Evolutionary conservation across 2,113 vertebrate species (phyloP), one percentile per base, ranked within the genome.

Genomic region (Sylvilagus bachmani): DNA sequence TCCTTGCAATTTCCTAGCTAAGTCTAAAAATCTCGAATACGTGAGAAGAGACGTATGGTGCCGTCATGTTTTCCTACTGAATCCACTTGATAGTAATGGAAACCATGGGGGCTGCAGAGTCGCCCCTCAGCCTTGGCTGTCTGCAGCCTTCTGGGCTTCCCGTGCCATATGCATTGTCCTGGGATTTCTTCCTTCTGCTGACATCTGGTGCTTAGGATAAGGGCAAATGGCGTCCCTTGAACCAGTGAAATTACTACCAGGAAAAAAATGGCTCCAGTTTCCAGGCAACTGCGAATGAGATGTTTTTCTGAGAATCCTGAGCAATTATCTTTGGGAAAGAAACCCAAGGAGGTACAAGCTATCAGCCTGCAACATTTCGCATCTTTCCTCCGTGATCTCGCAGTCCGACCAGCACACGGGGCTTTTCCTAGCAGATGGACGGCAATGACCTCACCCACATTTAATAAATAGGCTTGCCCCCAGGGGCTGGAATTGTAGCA

Each of bases 381-480:
- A 0, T 69, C 62, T 87, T 84, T 93, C 75, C 93, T 44, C 66
- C 21, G 44, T 44, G 44, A 44, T 44, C 44, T 44, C 44, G 71
- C 17, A n/a, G 38, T 62, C 74, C 55, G 87, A 67, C 29, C 81
- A 58, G 44, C 33, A 61, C 16, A 5, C 27, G 6, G 64, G 55
- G 80, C 83, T 96, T 94, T 95, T 89, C 82, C 80, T 19, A 80
- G 87, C 84, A 64, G 82, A 71, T 87, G 91, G 93, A 64, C 0
- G 0, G 38, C 95, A 19, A 19, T 93, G 96, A 92, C 87, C 69
- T 97, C 97, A 93, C 82, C 33, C 33, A 25, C 17, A 13, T 36
- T 85, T 97, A 77, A 85, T 96, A 98, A 98, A 96, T 86, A 88
- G 31, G 10, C 77, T 86, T 36, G 62, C 69, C 84, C 64, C 89